These are phyloP conservation scores for Phaethornis superciliosus DNA, from an alignment of 2,113 vertebrate species.

Conservation along the genomic window DNA sequence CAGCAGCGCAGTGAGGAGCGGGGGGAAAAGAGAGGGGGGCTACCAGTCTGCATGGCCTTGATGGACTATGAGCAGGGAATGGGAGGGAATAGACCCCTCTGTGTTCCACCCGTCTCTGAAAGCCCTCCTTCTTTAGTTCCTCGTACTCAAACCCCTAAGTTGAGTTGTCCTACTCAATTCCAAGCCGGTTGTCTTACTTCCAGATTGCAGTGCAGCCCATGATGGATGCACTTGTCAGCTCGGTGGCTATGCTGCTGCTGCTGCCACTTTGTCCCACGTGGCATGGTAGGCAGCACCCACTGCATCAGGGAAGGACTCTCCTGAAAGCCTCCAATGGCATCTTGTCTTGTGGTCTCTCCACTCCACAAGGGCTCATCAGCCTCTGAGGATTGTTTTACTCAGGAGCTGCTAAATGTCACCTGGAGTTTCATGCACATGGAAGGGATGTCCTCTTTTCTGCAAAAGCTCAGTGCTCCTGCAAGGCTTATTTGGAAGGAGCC, in stretches of 20 bases:
- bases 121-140: too few relatives aligned
- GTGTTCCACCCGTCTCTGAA: too few relatives aligned
- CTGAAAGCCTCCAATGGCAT: fast-evolving
- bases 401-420: not conserved
- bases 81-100: too few relatives aligned
- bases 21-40: too few relatives aligned
- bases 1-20: too few relatives aligned
- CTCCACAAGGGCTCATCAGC: fast-evolving
- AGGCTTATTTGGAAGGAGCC: not conserved
- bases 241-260: not conserved
- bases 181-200: not conserved
- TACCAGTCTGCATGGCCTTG: too few relatives aligned
- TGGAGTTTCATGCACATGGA: not conserved
- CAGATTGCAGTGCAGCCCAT: not conserved
- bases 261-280: not conserved
- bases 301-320: not conserved
- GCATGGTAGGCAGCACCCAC: not conserved
- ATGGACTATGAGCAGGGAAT: too few relatives aligned
- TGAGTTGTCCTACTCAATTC: too few relatives aligned
- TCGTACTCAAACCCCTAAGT: too few relatives aligned
- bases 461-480: not conserved
- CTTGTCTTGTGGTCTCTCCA: fast-evolving
- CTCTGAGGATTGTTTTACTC: not conserved
- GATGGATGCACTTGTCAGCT: fast-evolving
- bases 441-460: not conserved